These are phyloP conservation scores for Trimorus sp. DNA, from an alignment of 2,888 invertebrate genomes.

Conservation along the genomic window DNA sequence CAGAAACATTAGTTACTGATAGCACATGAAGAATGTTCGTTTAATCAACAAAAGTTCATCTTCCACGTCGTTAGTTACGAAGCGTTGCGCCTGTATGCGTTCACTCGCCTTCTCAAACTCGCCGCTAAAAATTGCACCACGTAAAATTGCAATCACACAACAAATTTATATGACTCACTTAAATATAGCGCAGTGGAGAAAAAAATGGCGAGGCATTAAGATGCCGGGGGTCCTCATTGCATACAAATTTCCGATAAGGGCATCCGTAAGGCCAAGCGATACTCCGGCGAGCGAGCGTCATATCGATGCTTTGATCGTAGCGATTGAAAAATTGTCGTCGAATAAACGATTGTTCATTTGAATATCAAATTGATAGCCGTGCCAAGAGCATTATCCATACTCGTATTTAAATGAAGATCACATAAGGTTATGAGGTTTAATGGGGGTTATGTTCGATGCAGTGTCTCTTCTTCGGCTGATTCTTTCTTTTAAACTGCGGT, in stretches of 20 bases:
- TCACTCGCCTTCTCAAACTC: no score
- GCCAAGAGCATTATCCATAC: constrained; percentile 80
- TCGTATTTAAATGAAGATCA: constrained; percentile 81
- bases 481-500: constrained; percentile 50
- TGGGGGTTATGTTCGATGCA: constrained; percentile 72
- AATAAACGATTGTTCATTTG: constrained; percentile 80
- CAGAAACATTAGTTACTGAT: no score
- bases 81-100: not conserved
- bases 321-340: constrained; percentile 76
- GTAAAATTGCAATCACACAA: no score
- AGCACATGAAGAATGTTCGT: no score
- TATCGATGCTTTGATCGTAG: constrained; percentile 64
- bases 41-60: no score
- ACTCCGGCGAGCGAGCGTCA: constrained; percentile 23
- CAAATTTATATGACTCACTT: no score
- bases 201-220: not conserved
- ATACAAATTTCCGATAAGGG: constrained; percentile 33
- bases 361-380: constrained; percentile 80
- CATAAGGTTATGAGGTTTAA: constrained; percentile 78
- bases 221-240: constrained; percentile 10
- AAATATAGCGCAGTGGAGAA: not conserved
- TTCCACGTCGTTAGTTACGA: no score
- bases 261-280: constrained; percentile 37
- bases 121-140: no score
- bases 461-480: constrained; percentile 58